Evolutionary conservation across 2,797 vertebrate species (phyloP).

Genomic region (Rallus crepitans): DNA sequence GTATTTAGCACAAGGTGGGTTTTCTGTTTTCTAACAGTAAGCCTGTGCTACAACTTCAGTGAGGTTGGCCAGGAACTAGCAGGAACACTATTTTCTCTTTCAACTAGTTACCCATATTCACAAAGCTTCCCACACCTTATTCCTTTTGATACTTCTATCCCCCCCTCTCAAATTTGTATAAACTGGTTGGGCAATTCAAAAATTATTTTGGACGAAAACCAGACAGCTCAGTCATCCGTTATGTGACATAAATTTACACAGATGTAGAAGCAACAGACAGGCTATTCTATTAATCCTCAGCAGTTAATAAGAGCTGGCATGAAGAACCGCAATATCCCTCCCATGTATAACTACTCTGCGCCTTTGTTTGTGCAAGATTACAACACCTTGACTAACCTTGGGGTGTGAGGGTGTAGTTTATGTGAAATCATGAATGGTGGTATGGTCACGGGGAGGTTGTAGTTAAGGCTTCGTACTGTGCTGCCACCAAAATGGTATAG

Average conservation of each 20-base stretch:
- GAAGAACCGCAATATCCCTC: neutral
- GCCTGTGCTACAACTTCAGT: neutral
- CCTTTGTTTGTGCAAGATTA: neutral
- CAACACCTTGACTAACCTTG: neutral
- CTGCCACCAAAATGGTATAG: neutral
- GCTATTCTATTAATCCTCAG: neutral
- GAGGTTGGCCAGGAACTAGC: neutral
- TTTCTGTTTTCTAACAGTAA: neutral
- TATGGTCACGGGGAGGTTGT: neutral
- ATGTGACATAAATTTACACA: fast-evolving
- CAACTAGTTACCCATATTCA: neutral
- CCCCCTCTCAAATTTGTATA: neutral
- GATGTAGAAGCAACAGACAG: neutral
- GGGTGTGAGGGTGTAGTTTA: fast-evolving
- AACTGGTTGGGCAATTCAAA: neutral
- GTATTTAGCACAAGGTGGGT: neutral
- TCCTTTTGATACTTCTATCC: neutral
- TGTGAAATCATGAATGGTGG: neutral
- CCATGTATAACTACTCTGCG: fast-evolving
- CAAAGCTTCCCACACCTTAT: neutral
- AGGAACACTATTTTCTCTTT: neutral
- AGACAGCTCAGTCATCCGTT: neutral
- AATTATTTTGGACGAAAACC: neutral
- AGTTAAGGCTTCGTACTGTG: neutral
- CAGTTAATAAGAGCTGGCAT: neutral